Evolutionary conservation across 2,888 invertebrate genomes (phyloP), one percentile per base, ranked within the genome.

Genomic region (Arctia plantaginis): DNA sequence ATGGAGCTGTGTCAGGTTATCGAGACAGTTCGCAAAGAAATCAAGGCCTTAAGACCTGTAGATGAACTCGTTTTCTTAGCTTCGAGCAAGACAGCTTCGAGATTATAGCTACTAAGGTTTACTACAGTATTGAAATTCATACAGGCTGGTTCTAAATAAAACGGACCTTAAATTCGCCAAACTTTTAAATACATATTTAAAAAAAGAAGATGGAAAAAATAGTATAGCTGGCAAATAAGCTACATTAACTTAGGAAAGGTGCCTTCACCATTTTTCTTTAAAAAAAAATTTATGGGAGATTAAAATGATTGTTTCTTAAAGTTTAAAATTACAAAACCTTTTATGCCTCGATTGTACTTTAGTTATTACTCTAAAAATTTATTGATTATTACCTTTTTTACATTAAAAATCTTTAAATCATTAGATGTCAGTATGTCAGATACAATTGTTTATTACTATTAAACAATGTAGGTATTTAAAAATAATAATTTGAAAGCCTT

Each of bases 1-100:
- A 79, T 75, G 77, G 74, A 80, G 77, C 83, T 85, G 77, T 85
- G 85, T 55, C n/a, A 55, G 12, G 12, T 55, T n/a, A 55, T 55
- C 51, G n/a, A 55, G 51, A n/a, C 23, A 35, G 35, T 55, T 55
- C n/a, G 10, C 51, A 55, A 55, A 55, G 23, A 12, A 51, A 51
- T 0, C 6, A 78, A 82, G 73, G 71, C 47, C 55, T n/a, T 55
- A 55, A 1, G 55, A 55, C n/a, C 1, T 27, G 0, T 15, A 15
- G 0, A 59, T 59, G 13, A n/a, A 27, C 15, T 27, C 13, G 27
- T 27, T 59, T 59, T 39, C 39, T 59, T n/a, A 12, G 59, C n/a
- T n/a, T n/a, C n/a, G 10, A 20, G 10, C 23, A 23, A 51, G 15
- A 8, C 4, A 1, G 1, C 1, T 8, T 23, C 8, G 55, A 55